Evolutionary conservation across 2,888 invertebrate species (phyloP), one percentile per base, ranked within the genome.

Genomic region (Andrena minutula): DNA sequence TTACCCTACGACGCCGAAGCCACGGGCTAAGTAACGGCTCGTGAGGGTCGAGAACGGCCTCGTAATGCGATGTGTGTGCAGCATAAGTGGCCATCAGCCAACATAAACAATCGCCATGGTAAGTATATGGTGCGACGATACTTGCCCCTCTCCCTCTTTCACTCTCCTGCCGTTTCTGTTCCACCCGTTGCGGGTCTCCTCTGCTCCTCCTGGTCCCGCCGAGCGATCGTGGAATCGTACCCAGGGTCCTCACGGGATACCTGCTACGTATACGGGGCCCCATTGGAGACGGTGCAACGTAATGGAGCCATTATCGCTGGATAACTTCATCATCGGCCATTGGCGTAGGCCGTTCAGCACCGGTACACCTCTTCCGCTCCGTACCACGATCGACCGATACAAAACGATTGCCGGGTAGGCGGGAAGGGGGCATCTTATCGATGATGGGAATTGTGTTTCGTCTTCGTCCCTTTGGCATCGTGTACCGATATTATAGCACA

Each of bases 61-160:
- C 85, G 90, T 93, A 92, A 93, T 93, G 90, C 91, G 90, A 92
- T 93, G 92, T 92, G 93, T 92, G 92, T 92, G 92, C 92, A 92
- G 87, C 91, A 90, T 93, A 94, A 94, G 93, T 94, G 93, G 93
- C 93, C 93, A 94, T 93, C 93, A 93, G 93, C 93, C 93, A 94
- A 94, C 93, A 94, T 94, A 93, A 94, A 93, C 94, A 93, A 94
- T 93, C 93, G 93, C 92, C 91, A 84, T 89, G 86, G 90, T 93
- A 94, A 94, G 93, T 94, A 94, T 93, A 94, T 88, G 93, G 89
- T 92, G 90, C 90, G 89, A 88, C 87, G 89, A 89, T 90, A 88
- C 83, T 82, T 77, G 87, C 81, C 83, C 84, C 79, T 72, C 70
- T 76, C 65, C 73, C 77, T 79, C 84, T 79, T 73, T 74, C 86